Conservation (phyloP, 2,797 vertebrate species). For the Siniperca scherzeri region DNA sequence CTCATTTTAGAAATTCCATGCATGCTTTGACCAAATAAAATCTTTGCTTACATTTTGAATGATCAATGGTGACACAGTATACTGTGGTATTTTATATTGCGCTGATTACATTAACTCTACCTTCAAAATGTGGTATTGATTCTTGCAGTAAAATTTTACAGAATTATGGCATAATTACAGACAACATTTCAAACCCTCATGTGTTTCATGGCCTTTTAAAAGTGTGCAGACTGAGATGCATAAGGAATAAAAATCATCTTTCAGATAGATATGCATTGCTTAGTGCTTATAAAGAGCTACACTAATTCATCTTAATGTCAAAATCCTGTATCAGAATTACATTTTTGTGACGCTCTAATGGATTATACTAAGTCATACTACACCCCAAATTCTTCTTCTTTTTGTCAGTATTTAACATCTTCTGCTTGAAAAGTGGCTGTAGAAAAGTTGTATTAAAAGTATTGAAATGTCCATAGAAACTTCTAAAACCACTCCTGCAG, state of each 20-base stretch:
- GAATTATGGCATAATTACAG: not conserved
- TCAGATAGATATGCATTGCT: conserved; percentile 2
- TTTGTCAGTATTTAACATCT: conserved; percentile 19
- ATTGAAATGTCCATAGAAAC: not conserved
- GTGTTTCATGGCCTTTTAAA: conserved; percentile 9
- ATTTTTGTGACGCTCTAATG: conserved; percentile 12
- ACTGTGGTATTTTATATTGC: not conserved
- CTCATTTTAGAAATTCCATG: conserved; percentile 30
- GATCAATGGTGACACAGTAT: not conserved
- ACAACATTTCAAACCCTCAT: not conserved
- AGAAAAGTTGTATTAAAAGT: not conserved
- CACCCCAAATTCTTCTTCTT: not conserved
- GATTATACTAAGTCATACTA: conserved; percentile 3
- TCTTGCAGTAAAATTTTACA: not conserved
- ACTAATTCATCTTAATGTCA: conserved; percentile 28
- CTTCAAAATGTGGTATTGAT: not conserved
- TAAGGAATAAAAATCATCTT: not conserved
- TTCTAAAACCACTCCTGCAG: not conserved
- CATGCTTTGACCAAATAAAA: conserved; percentile 2
- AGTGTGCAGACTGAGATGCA: not conserved
- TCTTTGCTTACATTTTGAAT: not conserved
- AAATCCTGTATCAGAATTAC: conserved; percentile 14
- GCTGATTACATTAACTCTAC: not conserved
- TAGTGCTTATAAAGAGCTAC: not conserved
- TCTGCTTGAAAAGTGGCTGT: not conserved